Evolutionary conservation across 1,140 invertebrate genomes (phyloP).

Genomic region (Meloidogyne chitwoodi): DNA sequence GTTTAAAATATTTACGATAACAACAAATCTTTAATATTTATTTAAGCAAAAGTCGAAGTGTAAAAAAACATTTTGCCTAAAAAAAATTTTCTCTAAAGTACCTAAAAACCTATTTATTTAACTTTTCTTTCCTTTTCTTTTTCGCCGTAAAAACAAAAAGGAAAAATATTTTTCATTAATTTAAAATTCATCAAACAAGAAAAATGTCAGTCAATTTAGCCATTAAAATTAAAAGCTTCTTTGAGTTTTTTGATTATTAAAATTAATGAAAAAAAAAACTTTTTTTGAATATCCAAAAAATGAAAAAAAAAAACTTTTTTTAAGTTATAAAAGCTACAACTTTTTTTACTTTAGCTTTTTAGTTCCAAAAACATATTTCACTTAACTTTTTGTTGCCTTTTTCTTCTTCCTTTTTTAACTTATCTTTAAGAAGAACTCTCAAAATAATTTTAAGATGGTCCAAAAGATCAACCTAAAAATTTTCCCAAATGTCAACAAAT

Average conservation of each 20-base stretch:
- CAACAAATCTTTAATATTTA: too few relatives aligned
- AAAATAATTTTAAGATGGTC: background rate
- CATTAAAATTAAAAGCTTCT: slow-evolving; percentile 7
- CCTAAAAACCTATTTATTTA: background rate
- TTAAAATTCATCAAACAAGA: too few relatives aligned
- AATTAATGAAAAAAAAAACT: too few relatives aligned
- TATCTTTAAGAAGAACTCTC: background rate
- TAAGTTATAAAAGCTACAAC: background rate
- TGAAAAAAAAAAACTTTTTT: too few relatives aligned
- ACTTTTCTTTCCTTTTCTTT: background rate
- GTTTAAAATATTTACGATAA: too few relatives aligned
- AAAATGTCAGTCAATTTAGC: background rate
- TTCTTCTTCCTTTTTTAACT: background rate
- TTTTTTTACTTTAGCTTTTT: too few relatives aligned
- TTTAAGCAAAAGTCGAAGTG: too few relatives aligned
- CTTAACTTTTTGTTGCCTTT: background rate
- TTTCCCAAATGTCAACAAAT: background rate
- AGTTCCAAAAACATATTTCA: too few relatives aligned
- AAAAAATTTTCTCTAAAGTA: background rate
- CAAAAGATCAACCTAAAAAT: background rate
- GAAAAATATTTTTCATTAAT: too few relatives aligned
- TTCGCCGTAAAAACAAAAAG: too few relatives aligned
- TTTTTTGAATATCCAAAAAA: too few relatives aligned
- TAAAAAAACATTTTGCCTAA: background rate
- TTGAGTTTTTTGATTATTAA: background rate